Conservation (phyloP, 2,888 invertebrate genomes). For the Cepaea hortensis region DNA sequence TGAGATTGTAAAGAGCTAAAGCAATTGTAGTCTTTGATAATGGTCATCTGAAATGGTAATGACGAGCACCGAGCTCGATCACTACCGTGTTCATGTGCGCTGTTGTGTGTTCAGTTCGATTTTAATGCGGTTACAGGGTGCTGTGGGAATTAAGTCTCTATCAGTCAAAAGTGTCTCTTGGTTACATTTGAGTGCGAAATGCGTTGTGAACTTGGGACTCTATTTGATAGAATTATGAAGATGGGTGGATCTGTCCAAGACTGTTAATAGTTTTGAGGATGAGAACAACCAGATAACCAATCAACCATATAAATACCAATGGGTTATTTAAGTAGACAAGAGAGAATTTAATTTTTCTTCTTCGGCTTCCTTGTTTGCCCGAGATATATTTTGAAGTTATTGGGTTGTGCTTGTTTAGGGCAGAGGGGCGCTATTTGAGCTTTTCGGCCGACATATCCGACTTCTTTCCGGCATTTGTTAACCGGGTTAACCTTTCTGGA, state of each 20-base stretch:
- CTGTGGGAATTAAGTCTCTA: too few relatives aligned
- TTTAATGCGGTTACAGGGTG: background rate
- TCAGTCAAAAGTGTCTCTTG: background rate
- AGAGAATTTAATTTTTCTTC: background rate
- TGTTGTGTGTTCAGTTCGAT: background rate
- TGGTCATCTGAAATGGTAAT: constrained; percentile 7
- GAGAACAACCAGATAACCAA: too few relatives aligned
- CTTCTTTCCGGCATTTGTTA: too few relatives aligned
- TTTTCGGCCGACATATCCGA: too few relatives aligned
- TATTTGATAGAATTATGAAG: too few relatives aligned
- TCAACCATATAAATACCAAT: background rate
- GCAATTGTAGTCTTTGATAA: background rate
- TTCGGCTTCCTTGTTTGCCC: background rate
- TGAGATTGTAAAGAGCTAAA: constrained; percentile 11
- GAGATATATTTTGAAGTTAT: too few relatives aligned
- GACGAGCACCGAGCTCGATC: constrained; percentile 2
- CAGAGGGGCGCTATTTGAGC: too few relatives aligned
- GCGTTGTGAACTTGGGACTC: too few relatives aligned
- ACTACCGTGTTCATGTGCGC: background rate
- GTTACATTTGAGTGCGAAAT: background rate
- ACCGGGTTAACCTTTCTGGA: too few relatives aligned
- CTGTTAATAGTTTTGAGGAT: too few relatives aligned
- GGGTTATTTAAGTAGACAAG: background rate
- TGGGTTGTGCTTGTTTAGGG: too few relatives aligned
- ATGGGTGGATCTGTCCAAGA: too few relatives aligned